Conservation (phyloP, 2,888 invertebrate species). For the Chloroclysta siterata region DNA sequence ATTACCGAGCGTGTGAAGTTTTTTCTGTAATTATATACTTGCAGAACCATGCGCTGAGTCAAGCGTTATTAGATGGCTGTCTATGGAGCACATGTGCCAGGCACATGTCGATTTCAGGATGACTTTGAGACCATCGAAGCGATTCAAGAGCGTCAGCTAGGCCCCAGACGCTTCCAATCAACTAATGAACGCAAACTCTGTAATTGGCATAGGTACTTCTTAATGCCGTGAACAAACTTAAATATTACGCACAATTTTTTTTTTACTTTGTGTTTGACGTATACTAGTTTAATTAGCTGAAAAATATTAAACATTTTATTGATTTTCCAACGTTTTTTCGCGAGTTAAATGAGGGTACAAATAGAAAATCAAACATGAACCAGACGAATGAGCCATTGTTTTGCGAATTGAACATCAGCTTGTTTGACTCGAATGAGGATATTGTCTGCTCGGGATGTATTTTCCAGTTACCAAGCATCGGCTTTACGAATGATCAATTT, state of each 20-base stretch:
- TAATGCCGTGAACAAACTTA: too few species aligned
- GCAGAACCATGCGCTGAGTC: conserved; percentile 43
- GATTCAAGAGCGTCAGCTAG: conserved; percentile 43
- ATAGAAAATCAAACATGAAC: conserved; percentile 37
- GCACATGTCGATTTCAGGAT: conserved; percentile 62
- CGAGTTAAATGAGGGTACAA: conserved; percentile 15
- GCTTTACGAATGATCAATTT: conserved; percentile 41
- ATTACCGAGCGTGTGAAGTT: conserved; percentile 16
- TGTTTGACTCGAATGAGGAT: conserved; percentile 41
- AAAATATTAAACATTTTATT: conserved; percentile 11
- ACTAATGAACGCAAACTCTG: conserved; percentile 42
- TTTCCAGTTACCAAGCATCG: conserved; percentile 35
- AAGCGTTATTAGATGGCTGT: conserved; percentile 51
- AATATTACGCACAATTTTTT: too few species aligned
- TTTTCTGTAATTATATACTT: conserved; percentile 20
- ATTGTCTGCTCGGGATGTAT: conserved; percentile 37
- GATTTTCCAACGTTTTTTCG: conserved; percentile 11
- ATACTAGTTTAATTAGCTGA: conserved; percentile 5
- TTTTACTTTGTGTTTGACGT: too few species aligned
- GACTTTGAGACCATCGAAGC: conserved; percentile 52
- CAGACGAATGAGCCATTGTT: conserved; percentile 40
- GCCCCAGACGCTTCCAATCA: conserved; percentile 46
- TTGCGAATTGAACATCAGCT: conserved; percentile 38
- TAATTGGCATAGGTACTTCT: conserved; percentile 11
- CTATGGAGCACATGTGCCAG: conserved; percentile 58